Base-by-base conservation (phyloP, 2,888 invertebrate species). In the Cephalotes varians region DNA sequence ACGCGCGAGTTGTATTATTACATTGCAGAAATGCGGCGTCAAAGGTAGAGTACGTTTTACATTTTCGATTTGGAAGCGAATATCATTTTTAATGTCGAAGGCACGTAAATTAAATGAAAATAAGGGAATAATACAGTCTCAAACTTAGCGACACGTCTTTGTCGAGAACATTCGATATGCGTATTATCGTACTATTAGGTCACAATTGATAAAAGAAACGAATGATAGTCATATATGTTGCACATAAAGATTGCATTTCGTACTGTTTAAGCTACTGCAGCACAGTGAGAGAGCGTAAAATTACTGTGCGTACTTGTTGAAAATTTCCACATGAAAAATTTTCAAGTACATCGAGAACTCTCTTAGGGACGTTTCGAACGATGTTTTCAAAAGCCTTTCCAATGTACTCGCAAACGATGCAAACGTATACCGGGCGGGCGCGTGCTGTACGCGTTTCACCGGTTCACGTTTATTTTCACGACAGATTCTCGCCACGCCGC, bases 391-490 rank as follows among this genome's bases (percentile, higher is more conserved):
- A 56, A 67, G 54, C 54, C 49, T 44, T 67, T 21, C 10, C 76
- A 51, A 21, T 28, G 40, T 21, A 51, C 51, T 51, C n/a, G 51
- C 34, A 62, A 31, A 76, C 56, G 67, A 56, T 60, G 60, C 60
- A 60, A 47, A 31, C 25, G 34, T 67, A 74, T n/a, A 64, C 18
- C 4, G 34, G 9, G 25, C 44, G 44, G 7, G 12, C 21, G 31
- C 10, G 21, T 21, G 51, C n/a, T 64, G 49, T 47, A 74, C 37
- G 37, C 76, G 54, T 64, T 76, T 76, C 54, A 67, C 40, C 31
- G 31, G 21, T 54, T 25, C 40, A 67, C 67, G 21, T 77, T 77
- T 77, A 77, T 77, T 77, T 54, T 54, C 54, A 65, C 67, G 40
- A 21, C 54, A 21, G 21, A 67, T 56, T 69, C 44, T 51, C 9